A percentile compares a stretch with the other conserved stretches of the same genome.
Evolutionary conservation across 2,888 invertebrate genomes (phyloP).

Genomic region (Drosophila setosimentum): DNA sequence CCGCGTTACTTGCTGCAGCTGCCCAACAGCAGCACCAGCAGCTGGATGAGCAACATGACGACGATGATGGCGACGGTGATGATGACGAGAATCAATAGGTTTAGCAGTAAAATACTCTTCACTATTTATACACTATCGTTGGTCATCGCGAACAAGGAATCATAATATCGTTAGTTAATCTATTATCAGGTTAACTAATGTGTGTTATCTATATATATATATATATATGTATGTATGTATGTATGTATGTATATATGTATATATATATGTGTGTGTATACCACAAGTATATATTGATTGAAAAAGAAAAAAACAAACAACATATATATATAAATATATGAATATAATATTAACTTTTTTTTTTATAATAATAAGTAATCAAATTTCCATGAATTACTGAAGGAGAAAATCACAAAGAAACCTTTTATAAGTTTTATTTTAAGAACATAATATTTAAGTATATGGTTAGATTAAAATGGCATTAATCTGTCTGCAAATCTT

Average conservation of each 20-base stretch:
- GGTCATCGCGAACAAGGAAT: constrained; percentile 66
- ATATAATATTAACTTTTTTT: constrained; percentile 67
- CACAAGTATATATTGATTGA: constrained; percentile 49
- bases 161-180: constrained; percentile 63
- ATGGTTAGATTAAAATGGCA: constrained; percentile 75
- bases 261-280: constrained; percentile 17
- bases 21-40: constrained; percentile 83
- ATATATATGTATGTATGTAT: not conserved
- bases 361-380: constrained; percentile 75
- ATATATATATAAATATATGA: constrained; percentile 38
- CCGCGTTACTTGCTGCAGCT: constrained; percentile 84
- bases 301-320: constrained; percentile 47
- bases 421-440: constrained; percentile 78
- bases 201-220: constrained; percentile 64
- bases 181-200: constrained; percentile 69
- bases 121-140: constrained; percentile 76
- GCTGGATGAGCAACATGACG: constrained; percentile 84
- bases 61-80: constrained; percentile 85
- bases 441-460: constrained; percentile 63
- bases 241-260: constrained; percentile 18
- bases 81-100: constrained; percentile 86
- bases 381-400: constrained; percentile 80
- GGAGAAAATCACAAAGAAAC: constrained; percentile 79
- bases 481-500: constrained; percentile 70
- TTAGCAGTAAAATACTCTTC: constrained; percentile 82